Evolutionary conservation across 2,888 invertebrate species (phyloP), one percentile per base, ranked within the genome.

Genomic region (Idaea biselata): DNA sequence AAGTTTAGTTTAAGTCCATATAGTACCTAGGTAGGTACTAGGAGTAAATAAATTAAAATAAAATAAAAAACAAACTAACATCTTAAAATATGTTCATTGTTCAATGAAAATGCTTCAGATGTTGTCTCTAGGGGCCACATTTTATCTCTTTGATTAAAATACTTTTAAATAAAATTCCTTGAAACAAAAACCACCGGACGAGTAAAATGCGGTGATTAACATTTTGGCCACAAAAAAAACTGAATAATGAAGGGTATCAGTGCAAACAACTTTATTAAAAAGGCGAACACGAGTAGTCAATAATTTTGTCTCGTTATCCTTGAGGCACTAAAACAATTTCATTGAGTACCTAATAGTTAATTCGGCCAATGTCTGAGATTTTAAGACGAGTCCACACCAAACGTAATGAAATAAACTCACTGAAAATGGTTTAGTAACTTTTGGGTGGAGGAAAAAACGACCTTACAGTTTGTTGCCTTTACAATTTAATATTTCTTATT

Each of bases 201-300:
- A 80, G 78, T 83, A 84, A 82, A 85, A 87, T 82, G 80, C 79
- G 82, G 83, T 84, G 81, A 87, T 89, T 87, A 87, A 85, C 83
- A 83, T 87, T 84, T 84, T 75, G 76, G 75, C 64, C 75, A 77
- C 76, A 83, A 82, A 77, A 85, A 87, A 83, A 78, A 76, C 77
- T 79, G 78, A 80, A 75, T 86, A 88, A 87, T 84, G 79, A 86
- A 82, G 78, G 81, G 83, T 84, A 81, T 85, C 81, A 79, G 82
- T 81, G 83, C 79, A 81, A 85, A 87, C 86, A 83, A 83, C 85
- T 86, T 82, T 84, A 88, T 88, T 84, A 78, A 86, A 83, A 88
- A 86, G 83, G 86, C 75, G 81, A 87, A 82, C 79, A 82, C 76
- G 73, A 80, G 81, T 75, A 80, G 78, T 78, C 75, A 77, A 79